Evolutionary conservation across 2,888 invertebrate genomes (phyloP), one percentile per base, ranked within the genome.

Genomic region (Hemicrepidius hirtus): DNA sequence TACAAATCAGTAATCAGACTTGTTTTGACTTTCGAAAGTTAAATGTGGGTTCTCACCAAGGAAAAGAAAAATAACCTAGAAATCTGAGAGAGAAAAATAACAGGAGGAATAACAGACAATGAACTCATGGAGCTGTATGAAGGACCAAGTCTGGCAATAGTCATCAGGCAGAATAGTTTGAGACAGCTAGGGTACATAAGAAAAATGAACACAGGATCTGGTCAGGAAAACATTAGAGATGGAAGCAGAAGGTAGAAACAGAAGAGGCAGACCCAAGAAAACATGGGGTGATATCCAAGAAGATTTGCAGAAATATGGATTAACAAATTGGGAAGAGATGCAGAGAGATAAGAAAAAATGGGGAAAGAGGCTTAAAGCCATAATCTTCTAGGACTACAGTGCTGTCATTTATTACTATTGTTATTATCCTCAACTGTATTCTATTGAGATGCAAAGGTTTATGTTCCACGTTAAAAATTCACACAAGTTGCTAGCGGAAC

Each of bases 1-100:
- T 49, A 49, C 20, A 49, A 49, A 49, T 7, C 49, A 20, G 49
- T 49, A 3, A 6, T 49, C 9, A 21, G 49, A 49, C 12, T 21
- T 2, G 16, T 6, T 20, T 2, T 49, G 10, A 10, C 20, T 20
- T 49, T 49, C 21, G 49, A 21, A 5, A 20, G 49, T 21, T 20
- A 49, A 18, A 49, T 3, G 21, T 49, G 49, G 49, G 21, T 49
- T 7, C 49, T 21, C 9, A 49, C 49, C 20, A 20, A 20, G 18
- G 20, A 49, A 49, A 49, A 20, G 21, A 49, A 49, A 49, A 18
- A 6, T 5, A 6, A 2, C 37, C 10, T 12, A 10, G 10, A n/a
- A n/a, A n/a, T n/a, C n/a, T n/a, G n/a, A n/a, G n/a, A n/a, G n/a
- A n/a, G n/a, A n/a, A n/a, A n/a, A n/a, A n/a, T n/a, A n/a, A n/a